Evolutionary conservation across 2,797 vertebrate species (phyloP).

Genomic region (Oceanodroma leucorhoa): DNA sequence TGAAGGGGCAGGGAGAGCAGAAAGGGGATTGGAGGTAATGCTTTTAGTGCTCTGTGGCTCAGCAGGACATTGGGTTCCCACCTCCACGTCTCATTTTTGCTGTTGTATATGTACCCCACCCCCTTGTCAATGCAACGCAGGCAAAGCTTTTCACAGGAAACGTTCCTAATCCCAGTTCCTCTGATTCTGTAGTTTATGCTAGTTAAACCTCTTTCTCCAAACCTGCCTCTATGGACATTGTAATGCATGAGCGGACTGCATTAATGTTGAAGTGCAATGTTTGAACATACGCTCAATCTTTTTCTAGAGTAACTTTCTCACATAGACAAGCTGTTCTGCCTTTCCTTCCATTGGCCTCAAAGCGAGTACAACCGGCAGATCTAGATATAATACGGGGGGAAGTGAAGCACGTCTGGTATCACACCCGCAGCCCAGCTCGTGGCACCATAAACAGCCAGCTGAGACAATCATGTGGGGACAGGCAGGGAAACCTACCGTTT

Average conservation of each 20-base stretch:
- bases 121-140: fast-evolving
- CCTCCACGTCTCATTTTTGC: neutral
- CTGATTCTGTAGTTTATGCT: neutral
- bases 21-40: neutral
- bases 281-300: neutral
- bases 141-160: neutral
- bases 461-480: neutral
- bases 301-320: neutral
- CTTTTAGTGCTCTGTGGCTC: neutral
- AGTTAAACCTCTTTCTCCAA: neutral
- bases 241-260: neutral
- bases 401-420: neutral
- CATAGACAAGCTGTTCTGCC: neutral
- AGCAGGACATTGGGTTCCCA: neutral
- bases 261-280: neutral
- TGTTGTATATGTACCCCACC: neutral
- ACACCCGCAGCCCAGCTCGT: neutral
- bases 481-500: neutral
- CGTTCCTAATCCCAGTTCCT: neutral
- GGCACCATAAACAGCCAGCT: neutral
- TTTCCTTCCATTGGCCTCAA: neutral
- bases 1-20: neutral
- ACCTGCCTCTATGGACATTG: neutral
- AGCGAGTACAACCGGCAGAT: fast-evolving
- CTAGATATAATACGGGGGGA: neutral